Base-by-base conservation (phyloP, 1,140 invertebrate genomes). In the Nomia melanderi region DNA sequence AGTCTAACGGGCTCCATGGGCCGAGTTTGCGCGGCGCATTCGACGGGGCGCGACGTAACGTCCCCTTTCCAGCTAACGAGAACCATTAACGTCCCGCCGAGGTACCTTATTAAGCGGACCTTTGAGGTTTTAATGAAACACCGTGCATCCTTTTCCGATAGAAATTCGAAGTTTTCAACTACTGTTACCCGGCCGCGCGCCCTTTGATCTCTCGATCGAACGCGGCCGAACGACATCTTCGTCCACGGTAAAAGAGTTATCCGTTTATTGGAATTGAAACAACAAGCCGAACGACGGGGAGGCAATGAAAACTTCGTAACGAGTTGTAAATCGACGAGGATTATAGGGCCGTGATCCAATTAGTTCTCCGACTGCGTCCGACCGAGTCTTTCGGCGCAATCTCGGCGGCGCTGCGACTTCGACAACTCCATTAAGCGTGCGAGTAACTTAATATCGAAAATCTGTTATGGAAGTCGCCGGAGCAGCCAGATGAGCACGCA, bases 111-210 rank as follows among this genome's bases (percentile, higher is more conserved):
- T 67, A 67, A 75, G n/a, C 73, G 14, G 12, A 23, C 53, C 39
- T 44, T 75, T 36, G 11, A 64, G 53, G 59, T 41, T 75, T 67
- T 67, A 57, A 75, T 67, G 73, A 75, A 75, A 47, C 29, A 27
- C 31, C 54, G 17, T 9, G 1, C 44, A 17, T 23, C 63, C 29
- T 6, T 23, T 3, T 17, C 8, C 53, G 9, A 2, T 27, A 27
- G 29, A 67, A 75, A 75, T 75, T 20, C 33, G 47, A 75, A 75
- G 29, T 59, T 6, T n/a, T 14, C 25, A 1, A n/a, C 17, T 14
- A n/a, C 23, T 27, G 14, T 27, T 31, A 14, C 17, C 14, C 41
- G 1, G 14, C 41, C 12, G 9, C 1, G n/a, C 20, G n/a, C 23
- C 4, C 17, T 57, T 57, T 41, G 2, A 56, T 44, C 27, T 23